Evolutionary conservation across 2,113 vertebrate genomes (phyloP).

Genomic region (Eulemur rufifrons): DNA sequence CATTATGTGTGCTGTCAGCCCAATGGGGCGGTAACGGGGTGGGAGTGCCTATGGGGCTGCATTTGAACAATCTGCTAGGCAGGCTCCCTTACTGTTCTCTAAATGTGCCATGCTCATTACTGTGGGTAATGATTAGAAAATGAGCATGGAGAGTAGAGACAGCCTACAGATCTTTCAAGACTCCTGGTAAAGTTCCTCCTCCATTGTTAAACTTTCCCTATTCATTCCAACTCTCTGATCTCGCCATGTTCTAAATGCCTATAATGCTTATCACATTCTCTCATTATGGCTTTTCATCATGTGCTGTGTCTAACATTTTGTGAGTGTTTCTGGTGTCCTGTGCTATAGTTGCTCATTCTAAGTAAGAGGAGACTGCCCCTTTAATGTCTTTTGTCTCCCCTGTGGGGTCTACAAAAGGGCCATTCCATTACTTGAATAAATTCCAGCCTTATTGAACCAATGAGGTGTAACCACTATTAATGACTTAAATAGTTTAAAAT

Average conservation of each 20-base stretch:
- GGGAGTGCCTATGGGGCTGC: not conserved
- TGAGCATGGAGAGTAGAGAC: not conserved
- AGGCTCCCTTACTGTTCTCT: conserved; percentile 46
- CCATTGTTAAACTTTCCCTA: conserved; percentile 39
- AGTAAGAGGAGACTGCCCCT: not conserved
- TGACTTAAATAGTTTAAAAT: conserved; percentile 39
- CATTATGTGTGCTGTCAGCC: not conserved
- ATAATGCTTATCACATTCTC: not conserved
- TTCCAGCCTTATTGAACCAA: conserved; percentile 13
- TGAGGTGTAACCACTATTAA: not conserved
- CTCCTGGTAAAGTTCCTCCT: conserved; percentile 21
- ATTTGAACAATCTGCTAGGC: conserved; percentile 7
- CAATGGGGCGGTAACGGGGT: not conserved
- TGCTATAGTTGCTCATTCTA: not conserved
- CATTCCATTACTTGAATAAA: not conserved
- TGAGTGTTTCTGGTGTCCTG: not conserved
- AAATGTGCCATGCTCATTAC: not conserved
- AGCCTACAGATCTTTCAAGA: conserved; percentile 22
- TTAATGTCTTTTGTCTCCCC: not conserved
- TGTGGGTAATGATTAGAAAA: conserved; percentile 58
- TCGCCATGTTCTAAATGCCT: not conserved
- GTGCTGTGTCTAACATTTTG: not conserved
- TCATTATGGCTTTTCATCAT: conserved; percentile 6
- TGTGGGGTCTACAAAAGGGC: not conserved
- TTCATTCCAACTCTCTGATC: not conserved